phyloP scores from a whole-genome alignment of 1,140 invertebrate species.

The Drosophila kanapiae region DNA sequence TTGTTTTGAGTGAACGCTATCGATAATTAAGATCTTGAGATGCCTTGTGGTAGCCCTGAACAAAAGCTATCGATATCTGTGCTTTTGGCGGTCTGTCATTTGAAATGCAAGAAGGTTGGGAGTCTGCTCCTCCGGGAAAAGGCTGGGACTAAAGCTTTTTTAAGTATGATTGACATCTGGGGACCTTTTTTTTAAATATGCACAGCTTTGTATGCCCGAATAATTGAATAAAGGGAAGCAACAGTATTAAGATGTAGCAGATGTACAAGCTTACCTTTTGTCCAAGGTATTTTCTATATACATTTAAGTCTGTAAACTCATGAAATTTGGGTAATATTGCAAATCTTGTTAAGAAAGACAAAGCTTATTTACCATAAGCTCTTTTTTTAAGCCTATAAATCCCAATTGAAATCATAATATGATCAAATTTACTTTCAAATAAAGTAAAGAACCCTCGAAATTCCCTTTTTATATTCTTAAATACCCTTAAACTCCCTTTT shows the following conservation, averaged over 20 bases:
- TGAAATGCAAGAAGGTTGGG: slow-evolving; percentile 16
- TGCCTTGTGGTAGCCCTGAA: background rate
- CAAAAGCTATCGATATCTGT: slow-evolving; percentile 3
- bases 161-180: slow-evolving; percentile 23
- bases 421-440: background rate
- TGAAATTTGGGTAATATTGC: too few species aligned
- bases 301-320: too few species aligned
- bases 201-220: slow-evolving; percentile 6
- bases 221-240: slow-evolving; percentile 21
- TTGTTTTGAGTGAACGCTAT: background rate
- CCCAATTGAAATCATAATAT: background rate
- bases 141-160: slow-evolving; percentile 10
- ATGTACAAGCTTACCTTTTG: background rate
- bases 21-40: background rate
- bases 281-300: background rate
- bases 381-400: background rate
- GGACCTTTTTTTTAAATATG: slow-evolving; percentile 26
- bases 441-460: background rate
- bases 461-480: too few species aligned
- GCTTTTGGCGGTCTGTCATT: slow-evolving; percentile 30
- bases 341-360: background rate
- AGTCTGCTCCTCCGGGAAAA: background rate
- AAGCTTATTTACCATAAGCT: background rate
- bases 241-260: too few species aligned
- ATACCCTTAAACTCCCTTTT: too few species aligned